Conservation (phyloP, 2,888 invertebrate species). For the Apodemia mormo region DNA sequence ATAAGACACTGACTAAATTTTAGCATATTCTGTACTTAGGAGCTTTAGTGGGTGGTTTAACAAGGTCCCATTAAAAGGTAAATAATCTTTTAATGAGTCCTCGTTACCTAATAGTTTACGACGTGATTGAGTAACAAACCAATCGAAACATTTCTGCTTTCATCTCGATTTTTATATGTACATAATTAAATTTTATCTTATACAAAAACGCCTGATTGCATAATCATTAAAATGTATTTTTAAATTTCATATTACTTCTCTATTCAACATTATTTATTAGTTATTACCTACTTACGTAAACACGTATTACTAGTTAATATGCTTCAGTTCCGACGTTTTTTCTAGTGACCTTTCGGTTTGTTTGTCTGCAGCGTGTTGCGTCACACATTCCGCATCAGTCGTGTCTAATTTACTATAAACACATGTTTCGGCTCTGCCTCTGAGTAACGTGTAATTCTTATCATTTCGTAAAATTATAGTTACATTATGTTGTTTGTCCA, state of each 20-base stretch:
- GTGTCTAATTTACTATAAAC: constrained; percentile 11
- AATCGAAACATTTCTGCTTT: no score
- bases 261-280: neutral
- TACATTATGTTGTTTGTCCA: neutral
- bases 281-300: constrained; percentile 6
- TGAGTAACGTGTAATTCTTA: neutral
- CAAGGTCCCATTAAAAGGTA: no score
- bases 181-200: no score
- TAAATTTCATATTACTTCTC: neutral
- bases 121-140: no score
- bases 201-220: neutral
- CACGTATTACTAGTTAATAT: neutral
- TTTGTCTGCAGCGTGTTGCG: constrained; percentile 10
- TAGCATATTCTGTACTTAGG: no score
- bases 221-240: neutral
- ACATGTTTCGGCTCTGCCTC: constrained; percentile 1
- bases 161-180: no score
- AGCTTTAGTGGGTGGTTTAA: no score
- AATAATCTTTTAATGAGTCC: no score
- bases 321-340: neutral
- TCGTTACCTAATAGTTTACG: no score
- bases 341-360: constrained; percentile 2
- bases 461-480: constrained; percentile 3
- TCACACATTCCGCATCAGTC: constrained; percentile 10
- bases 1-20: no score